These are phyloP conservation scores for Lasioglossum oenotherae DNA, from an alignment of 2,888 invertebrate species.

Conservation along the genomic window DNA sequence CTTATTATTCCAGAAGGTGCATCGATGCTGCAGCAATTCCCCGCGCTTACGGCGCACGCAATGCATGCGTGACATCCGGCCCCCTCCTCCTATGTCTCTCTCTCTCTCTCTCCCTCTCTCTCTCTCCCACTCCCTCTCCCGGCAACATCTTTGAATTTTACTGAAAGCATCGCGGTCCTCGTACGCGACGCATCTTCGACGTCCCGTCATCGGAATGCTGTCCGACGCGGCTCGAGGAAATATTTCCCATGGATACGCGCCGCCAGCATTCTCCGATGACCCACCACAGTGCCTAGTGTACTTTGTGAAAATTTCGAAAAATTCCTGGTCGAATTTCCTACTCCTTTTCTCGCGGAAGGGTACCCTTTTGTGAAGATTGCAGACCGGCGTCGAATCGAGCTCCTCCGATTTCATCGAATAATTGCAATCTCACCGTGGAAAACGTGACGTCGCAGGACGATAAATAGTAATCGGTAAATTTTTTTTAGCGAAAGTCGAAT, in stretches of 20 bases:
- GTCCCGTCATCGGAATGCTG: background rate
- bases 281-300: background rate
- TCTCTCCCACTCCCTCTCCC: background rate
- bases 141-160: slow-evolving; percentile 57
- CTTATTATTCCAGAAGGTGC: slow-evolving; percentile 74
- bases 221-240: slow-evolving; percentile 30
- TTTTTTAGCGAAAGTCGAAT: background rate
- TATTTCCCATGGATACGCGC: slow-evolving; percentile 31
- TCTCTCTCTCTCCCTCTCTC: background rate
- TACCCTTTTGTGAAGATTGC: no score
- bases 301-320: background rate
- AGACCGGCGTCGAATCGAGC: no score
- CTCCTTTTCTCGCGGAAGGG: no score
- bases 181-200: slow-evolving; percentile 13
- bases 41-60: slow-evolving; percentile 74
- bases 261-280: background rate
- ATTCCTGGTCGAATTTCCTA: background rate
- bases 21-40: slow-evolving; percentile 68
- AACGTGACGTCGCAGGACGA: background rate
- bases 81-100: slow-evolving; percentile 57
- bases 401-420: no score
- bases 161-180: slow-evolving; percentile 44
- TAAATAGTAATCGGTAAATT: background rate
- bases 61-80: slow-evolving; percentile 80
- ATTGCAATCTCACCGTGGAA: no score